Evolutionary conservation across 1,140 invertebrate genomes (phyloP), one percentile per base, ranked within the genome.

Genomic region (Phocides pigmalion): DNA sequence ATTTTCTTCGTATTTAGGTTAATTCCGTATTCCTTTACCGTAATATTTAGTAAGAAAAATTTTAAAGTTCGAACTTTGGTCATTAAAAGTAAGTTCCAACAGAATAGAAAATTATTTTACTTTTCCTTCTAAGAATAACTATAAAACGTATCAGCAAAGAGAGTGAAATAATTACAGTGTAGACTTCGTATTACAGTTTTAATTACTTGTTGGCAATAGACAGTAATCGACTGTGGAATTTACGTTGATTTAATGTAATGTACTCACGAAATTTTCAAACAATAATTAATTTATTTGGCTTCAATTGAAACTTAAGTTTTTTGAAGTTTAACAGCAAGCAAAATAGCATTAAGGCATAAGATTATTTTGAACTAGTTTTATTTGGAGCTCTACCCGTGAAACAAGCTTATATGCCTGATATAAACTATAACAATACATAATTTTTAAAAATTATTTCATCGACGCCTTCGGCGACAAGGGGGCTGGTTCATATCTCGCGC

Each of bases 71-170:
- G 49, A 51, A 37, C 16, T 37, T 12, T 3, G 15, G 17, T 53
- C 14, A 53, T 53, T 51, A 35, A 50, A 51, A 35, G 28, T 35
- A 17, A 9, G 22, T 51, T 42, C 12, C 37, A 15, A 51, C 32
- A 19, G 12, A 56, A 56, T 51, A 35, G 28, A 42, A 42, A 56
- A 28, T 20, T 56, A 19, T 25, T 39, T n/a, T 4, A 54, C 19
- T 44, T 56, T 56, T 53, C 32, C 11, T 15, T 39, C 46, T 14
- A 19, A 14, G 32, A 53, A 39, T 53, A 2, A 19, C 9, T 51
- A 9, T 35, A 35, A 16, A 35, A 51, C n/a, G 16, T 51, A 51
- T 37, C 16, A 37, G 4, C 9, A 35, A 51, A 51, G 25, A 9
- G 22, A 50, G 22, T 51, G 4, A n/a, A 51, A 19, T 51, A 19